phyloP scores from a whole-genome alignment of 2,113 vertebrate genomes.

The Merops nubicus region DNA sequence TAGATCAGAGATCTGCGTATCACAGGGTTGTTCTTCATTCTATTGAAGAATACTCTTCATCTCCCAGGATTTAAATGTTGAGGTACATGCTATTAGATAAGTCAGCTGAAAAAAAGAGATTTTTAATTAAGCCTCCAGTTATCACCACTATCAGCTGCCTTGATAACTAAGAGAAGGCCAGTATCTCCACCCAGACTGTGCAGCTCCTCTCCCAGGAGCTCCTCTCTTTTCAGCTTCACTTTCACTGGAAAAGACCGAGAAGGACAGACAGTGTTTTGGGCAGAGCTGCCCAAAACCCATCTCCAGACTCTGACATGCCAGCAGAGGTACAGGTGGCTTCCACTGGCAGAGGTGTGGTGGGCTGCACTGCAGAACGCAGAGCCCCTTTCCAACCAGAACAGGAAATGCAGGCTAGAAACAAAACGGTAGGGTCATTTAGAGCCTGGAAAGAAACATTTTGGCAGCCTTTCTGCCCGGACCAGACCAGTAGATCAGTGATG shows the following conservation, averaged over 20 bases:
- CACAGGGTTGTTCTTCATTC: neutral
- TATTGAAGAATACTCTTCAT: neutral
- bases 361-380: neutral
- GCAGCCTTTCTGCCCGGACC: neutral
- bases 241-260: neutral
- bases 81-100: neutral
- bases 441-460: neutral
- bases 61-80: neutral
- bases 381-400: neutral
- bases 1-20: neutral
- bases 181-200: neutral
- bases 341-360: fast-evolving
- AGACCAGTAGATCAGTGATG: neutral
- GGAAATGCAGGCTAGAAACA: neutral
- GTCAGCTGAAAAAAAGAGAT: neutral
- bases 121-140: neutral
- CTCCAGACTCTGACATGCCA: neutral
- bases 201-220: neutral
- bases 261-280: fast-evolving
- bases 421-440: neutral
- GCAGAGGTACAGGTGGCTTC: fast-evolving
- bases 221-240: neutral
- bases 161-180: neutral
- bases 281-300: neutral
- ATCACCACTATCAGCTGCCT: neutral